These are phyloP conservation scores for Sterna hirundo DNA, from an alignment of 2,113 vertebrate species.

Conservation along the genomic window DNA sequence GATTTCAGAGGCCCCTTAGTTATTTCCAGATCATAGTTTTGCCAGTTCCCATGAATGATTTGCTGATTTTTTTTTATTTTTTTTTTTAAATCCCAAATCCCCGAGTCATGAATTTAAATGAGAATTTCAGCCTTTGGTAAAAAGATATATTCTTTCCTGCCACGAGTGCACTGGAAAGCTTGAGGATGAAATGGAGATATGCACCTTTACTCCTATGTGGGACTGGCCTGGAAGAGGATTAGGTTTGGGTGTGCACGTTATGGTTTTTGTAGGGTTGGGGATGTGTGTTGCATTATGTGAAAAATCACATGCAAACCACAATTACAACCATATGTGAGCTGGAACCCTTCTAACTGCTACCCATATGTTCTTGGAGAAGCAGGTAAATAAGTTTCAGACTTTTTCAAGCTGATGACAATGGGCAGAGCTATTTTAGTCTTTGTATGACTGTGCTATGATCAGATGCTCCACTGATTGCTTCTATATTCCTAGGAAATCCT, in stretches of 20 bases:
- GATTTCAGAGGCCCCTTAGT: neutral
- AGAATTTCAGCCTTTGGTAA: neutral
- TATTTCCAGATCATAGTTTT: neutral
- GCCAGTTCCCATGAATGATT: neutral
- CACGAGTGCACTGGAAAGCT: neutral
- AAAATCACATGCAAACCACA: neutral
- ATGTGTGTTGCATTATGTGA: neutral
- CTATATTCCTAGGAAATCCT: neutral
- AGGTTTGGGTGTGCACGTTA: neutral
- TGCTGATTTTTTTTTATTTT: neutral
- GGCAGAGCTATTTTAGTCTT: neutral
- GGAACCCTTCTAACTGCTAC: neutral
- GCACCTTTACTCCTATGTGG: neutral
- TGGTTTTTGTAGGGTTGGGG: fast-evolving
- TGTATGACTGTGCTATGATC: neutral
- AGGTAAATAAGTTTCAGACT: neutral
- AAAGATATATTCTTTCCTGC: neutral
- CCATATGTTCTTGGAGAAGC: neutral
- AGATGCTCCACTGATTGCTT: neutral
- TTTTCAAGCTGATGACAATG: neutral
- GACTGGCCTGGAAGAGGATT: neutral
- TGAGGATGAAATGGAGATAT: neutral
- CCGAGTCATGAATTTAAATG: neutral
- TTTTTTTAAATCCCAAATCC: neutral
- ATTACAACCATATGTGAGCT: neutral